Evolutionary conservation across 2,888 invertebrate genomes (phyloP), one percentile per base, ranked within the genome.

Genomic region (Reticulitermes lucifugus): DNA sequence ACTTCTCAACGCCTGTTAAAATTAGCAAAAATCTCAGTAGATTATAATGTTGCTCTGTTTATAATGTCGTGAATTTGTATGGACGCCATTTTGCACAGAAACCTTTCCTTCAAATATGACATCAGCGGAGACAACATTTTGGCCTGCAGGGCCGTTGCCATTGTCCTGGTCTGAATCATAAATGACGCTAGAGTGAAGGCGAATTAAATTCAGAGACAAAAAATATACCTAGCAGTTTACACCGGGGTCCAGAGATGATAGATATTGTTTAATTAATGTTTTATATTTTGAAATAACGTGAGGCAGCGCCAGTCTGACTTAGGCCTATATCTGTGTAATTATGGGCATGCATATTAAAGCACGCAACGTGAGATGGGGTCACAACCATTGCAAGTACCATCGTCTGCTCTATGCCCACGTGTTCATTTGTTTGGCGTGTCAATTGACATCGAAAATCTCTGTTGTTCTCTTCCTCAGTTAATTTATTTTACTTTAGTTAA

Each of bases 181-280:
- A 81, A 81, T 81, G 81, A 81, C 81, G 81, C 7, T 25, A 43
- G 46, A 81, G 81, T 81, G 70, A 81, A 43, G 81, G 80, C 35
- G 60, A 10, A 29, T 73, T 41, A 73, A 35, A 41, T 73, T 41
- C 41, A 41, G 73, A 73, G 73, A 41, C n/a, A 65, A 25, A 79
- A 79, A 79, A 79, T 55, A 55, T n/a, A 71, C 71, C 73, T 73
- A 35, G 41, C 73, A 73, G 73, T 80, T 25, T 80, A 80, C 60
- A 35, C 80, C 29, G 55, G 80, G 14, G 80, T 22, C 59, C 81
- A 41, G 43, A 81, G 81, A 81, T 81, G 81, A 81, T 81, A 81
- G 81, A 81, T 81, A 81, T 81, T 81, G 65, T 81, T 81, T 81
- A 81, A 81, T 81, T 81, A 81, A 81, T 81, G 81, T 81, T 81